These are phyloP conservation scores for Acanthis flammea DNA, from an alignment of 2,797 vertebrate species.

Conservation along the genomic window DNA sequence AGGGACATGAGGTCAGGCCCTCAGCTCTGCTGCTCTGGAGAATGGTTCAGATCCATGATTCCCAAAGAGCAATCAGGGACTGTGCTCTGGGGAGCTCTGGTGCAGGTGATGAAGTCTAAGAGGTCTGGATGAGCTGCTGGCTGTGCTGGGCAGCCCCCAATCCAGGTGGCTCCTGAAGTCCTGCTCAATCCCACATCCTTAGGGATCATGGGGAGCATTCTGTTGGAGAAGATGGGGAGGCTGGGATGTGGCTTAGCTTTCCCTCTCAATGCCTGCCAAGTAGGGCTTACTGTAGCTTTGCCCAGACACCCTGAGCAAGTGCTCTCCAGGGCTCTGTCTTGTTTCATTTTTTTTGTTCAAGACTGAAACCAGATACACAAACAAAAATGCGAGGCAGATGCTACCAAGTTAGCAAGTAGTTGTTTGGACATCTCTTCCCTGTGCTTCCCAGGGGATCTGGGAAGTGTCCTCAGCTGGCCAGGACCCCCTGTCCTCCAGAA, in stretches of 20 bases:
- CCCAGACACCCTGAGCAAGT: neutral
- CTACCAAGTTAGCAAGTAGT: neutral
- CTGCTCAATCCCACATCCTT: neutral
- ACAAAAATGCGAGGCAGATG: neutral
- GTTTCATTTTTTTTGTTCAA: neutral
- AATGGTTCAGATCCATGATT: accelerated
- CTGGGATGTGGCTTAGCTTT: neutral
- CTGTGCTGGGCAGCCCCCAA: neutral
- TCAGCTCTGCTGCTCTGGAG: accelerated
- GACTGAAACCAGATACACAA: neutral
- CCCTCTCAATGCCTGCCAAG: neutral
- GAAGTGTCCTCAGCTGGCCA: neutral
- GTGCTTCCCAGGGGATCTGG: neutral
- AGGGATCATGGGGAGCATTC: neutral
- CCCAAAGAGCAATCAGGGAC: neutral
- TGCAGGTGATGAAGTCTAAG: neutral
- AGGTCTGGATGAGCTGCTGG: neutral
- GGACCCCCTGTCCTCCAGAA: neutral
- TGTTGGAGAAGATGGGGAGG: neutral
- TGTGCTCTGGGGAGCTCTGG: neutral
- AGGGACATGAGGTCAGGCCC: neutral
- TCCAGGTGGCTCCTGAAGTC: neutral
- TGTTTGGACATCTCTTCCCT: neutral
- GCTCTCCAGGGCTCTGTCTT: neutral
- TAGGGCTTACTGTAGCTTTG: neutral